Percentiles rank a stretch among this genome's conserved stretches.
Conservation (phyloP, 2,113 vertebrate species). For the Vidua chalybeata region DNA sequence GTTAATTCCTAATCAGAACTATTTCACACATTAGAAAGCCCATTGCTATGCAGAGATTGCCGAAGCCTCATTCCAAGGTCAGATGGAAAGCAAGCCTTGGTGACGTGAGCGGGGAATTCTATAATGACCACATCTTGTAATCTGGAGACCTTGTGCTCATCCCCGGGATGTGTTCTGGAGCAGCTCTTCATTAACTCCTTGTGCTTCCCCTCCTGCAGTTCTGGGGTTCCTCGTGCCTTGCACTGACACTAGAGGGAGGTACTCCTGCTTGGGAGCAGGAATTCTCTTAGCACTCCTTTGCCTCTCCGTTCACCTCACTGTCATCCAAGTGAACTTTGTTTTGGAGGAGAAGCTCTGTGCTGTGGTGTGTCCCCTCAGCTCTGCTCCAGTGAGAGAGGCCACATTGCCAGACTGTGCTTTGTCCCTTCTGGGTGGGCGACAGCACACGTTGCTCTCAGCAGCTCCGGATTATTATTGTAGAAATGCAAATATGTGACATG, state of each 20-base stretch:
- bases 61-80: slow-evolving; percentile 41
- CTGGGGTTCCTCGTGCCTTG: not conserved
- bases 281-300: not conserved
- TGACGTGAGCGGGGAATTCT: slow-evolving; percentile 47
- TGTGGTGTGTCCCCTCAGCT: not conserved
- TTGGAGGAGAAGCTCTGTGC: not conserved
- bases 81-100: slow-evolving; percentile 7
- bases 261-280: not conserved
- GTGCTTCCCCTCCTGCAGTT: not conserved
- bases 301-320: not conserved
- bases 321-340: not conserved
- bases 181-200: slow-evolving; percentile 15
- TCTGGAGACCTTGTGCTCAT: slow-evolving; percentile 58
- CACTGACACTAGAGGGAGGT: not conserved
- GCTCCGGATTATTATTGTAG: not conserved
- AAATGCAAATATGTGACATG: slow-evolving; percentile 1
- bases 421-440: slow-evolving; percentile 51
- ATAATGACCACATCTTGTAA: slow-evolving; percentile 39
- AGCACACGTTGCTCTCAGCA: not conserved
- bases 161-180: not conserved
- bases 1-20: slow-evolving; percentile 8
- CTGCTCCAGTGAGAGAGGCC: not conserved
- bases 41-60: slow-evolving; percentile 46
- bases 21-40: slow-evolving; percentile 39
- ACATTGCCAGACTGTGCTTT: not conserved